phyloP scores from a whole-genome alignment of 2,113 vertebrate genomes.

The Pluvialis apricaria region DNA sequence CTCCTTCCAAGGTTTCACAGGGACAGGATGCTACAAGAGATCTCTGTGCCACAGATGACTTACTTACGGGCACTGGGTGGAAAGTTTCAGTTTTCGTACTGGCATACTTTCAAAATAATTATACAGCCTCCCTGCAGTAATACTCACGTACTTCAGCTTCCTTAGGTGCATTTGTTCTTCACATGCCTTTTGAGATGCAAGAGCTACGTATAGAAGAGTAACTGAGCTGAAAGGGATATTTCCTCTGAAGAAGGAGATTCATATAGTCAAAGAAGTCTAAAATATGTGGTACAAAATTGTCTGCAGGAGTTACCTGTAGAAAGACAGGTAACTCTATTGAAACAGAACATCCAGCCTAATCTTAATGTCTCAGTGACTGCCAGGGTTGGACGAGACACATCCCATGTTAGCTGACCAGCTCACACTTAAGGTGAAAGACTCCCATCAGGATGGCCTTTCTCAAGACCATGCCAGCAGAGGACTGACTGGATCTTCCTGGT shows the following conservation, averaged over 20 bases:
- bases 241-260: background rate
- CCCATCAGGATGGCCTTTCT: background rate
- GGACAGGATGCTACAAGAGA: background rate
- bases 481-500: background rate
- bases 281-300: rapidly evolving
- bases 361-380: background rate
- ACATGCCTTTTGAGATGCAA: background rate
- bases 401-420: background rate
- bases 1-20: background rate
- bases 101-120: background rate
- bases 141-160: background rate
- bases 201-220: background rate
- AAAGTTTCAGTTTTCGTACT: background rate
- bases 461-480: background rate
- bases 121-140: background rate
- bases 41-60: background rate
- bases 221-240: background rate
- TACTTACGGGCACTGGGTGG: background rate
- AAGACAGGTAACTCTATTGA: background rate
- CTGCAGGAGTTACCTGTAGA: background rate
- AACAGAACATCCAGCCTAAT: background rate
- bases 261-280: background rate
- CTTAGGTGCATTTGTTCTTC: background rate
- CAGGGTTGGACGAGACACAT: background rate
- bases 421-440: background rate